Conservation (phyloP, 2,797 vertebrate species). For the Anas flavirostris region DNA sequence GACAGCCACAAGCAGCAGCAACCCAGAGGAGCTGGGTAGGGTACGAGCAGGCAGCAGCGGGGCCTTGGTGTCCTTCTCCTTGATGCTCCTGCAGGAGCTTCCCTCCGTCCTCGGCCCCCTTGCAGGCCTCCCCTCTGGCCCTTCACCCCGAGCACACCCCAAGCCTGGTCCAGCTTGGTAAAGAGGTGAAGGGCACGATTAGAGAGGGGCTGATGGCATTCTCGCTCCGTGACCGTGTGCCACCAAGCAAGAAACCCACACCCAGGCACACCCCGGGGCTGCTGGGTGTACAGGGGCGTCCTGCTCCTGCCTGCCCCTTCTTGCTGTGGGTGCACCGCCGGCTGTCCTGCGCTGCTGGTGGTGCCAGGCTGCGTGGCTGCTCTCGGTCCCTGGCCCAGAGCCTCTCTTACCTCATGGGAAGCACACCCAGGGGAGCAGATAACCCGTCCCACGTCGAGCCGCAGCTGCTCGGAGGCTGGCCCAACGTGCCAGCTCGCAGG, state of each 20-base stretch:
- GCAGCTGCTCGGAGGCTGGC: not conserved
- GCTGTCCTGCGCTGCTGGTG: not conserved
- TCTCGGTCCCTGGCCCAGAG: not conserved
- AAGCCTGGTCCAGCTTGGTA: not conserved
- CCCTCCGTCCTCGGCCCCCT: not conserved
- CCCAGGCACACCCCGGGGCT: not conserved
- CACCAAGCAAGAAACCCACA: not conserved
- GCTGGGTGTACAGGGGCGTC: not conserved
- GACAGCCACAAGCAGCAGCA: not conserved
- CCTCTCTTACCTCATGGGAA: not conserved
- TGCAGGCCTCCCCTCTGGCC: not conserved
- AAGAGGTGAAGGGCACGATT: not conserved
- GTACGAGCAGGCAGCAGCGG: not conserved
- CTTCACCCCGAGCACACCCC: not conserved
- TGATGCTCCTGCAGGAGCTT: not conserved
- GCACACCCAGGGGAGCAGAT: not conserved
- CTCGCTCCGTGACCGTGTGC: fast-evolving
- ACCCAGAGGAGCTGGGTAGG: not conserved
- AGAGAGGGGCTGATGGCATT: not conserved
- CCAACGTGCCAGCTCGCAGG: not conserved
- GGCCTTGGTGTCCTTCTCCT: not conserved
- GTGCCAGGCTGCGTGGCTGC: fast-evolving
- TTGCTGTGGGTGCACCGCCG: fast-evolving
- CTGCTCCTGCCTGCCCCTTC: too few relatives aligned
- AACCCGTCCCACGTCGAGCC: fast-evolving